Evolutionary conservation across 2,797 vertebrate genomes (phyloP).

Genomic region (Gymnothorax javanicus): DNA sequence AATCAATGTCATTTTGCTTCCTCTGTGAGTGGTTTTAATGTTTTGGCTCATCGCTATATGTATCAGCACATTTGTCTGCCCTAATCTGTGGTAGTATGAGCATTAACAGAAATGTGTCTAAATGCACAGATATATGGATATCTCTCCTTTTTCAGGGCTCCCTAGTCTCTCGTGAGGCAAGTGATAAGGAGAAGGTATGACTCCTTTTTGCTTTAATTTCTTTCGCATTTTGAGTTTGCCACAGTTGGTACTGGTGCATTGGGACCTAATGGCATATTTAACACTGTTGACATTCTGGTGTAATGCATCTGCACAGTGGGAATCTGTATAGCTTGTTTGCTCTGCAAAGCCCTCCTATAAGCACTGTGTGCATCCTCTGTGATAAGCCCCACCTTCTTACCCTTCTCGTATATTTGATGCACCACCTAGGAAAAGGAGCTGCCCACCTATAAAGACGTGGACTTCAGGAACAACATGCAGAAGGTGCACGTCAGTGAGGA

Average conservation of each 20-base stretch:
- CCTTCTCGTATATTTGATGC: not conserved
- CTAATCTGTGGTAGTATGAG: not conserved
- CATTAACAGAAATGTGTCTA: not conserved
- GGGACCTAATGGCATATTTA: too few relatives aligned
- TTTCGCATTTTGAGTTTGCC: not conserved
- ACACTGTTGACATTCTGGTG: too few relatives aligned
- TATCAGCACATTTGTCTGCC: not conserved
- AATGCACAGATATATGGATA: too few relatives aligned
- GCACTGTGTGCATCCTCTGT: not conserved
- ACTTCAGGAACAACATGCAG: conserved; percentile 88
- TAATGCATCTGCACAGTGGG: not conserved
- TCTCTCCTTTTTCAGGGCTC: conserved; percentile 75
- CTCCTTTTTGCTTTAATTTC: not conserved
- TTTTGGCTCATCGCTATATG: not conserved
- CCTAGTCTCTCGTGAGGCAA: conserved; percentile 86
- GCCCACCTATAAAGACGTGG: conserved; percentile 88
- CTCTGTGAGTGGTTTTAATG: too few relatives aligned
- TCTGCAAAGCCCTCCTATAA: not conserved
- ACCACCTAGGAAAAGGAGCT: conserved; percentile 82
- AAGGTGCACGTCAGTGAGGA: conserved; percentile 84
- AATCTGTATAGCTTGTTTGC: not conserved
- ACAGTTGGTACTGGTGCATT: not conserved
- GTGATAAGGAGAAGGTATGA: conserved; percentile 91
- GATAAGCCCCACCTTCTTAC: not conserved
- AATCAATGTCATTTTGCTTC: too few relatives aligned